phyloP scores from a whole-genome alignment of 92 coral and sea anemone genomes.

The Metridium senile region DNA sequence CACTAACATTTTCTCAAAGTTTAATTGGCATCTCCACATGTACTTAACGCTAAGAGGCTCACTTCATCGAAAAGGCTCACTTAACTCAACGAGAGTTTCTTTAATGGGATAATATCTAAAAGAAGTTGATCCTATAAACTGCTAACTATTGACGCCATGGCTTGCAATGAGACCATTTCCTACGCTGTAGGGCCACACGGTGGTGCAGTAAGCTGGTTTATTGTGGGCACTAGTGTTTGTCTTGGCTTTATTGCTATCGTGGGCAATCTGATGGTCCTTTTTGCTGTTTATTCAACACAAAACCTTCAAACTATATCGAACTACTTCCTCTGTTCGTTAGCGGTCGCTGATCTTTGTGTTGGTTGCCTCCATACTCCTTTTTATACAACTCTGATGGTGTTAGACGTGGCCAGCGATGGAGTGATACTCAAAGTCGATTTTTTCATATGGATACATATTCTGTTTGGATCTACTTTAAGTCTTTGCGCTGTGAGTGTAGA shows the following conservation, averaged over 20 bases:
- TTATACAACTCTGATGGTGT: conserved; percentile 14
- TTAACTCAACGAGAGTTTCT: too few relatives aligned
- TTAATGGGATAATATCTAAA: too few relatives aligned
- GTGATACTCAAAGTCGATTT: conserved; percentile 14
- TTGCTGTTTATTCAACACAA: conserved; percentile 18
- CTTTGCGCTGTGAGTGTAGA: conserved; percentile 36
- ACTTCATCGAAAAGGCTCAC: too few relatives aligned
- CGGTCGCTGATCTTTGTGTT: conserved; percentile 31
- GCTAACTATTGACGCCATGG: too few relatives aligned
- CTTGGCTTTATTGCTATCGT: conserved; percentile 19
- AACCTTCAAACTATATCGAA: conserved; percentile 27
- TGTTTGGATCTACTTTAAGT: conserved; percentile 20
- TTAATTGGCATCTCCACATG: too few relatives aligned
- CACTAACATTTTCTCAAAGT: too few relatives aligned
- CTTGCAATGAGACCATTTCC: conserved; percentile 15
- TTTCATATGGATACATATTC: conserved; percentile 23
- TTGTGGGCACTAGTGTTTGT: conserved; percentile 1
- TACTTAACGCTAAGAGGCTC: too few relatives aligned
- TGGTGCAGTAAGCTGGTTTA: neutral
- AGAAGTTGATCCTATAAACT: too few relatives aligned
- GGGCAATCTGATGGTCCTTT: conserved; percentile 31
- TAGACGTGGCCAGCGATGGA: conserved; percentile 16
- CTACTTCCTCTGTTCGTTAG: conserved; percentile 33
- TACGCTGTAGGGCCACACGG: conserved; percentile 11
- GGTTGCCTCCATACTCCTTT: conserved; percentile 28